A percentile compares a stretch with the other conserved stretches of the same genome.
These are phyloP conservation scores for Pangasius djambal DNA, from an alignment of 2,797 vertebrate species.

Conservation along the genomic window DNA sequence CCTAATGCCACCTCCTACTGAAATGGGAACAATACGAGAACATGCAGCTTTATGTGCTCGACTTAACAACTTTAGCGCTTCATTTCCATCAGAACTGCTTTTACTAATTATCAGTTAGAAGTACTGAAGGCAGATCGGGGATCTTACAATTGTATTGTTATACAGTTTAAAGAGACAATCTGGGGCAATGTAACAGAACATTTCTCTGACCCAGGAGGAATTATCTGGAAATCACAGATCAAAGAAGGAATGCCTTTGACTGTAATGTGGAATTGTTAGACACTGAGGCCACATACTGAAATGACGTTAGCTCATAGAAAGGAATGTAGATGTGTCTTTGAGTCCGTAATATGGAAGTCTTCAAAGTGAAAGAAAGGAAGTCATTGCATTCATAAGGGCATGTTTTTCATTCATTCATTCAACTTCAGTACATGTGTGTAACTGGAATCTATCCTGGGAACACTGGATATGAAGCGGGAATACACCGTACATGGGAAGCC, in stretches of 20 bases:
- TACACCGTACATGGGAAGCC: background rate
- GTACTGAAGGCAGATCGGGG: background rate
- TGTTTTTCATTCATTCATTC: too few relatives aligned
- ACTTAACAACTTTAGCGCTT: background rate
- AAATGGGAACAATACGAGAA: background rate
- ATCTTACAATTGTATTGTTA: background rate
- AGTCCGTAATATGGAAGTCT: background rate
- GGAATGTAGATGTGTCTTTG: background rate
- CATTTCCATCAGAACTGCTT: background rate
- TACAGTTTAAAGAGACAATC: slow-evolving; percentile 2
- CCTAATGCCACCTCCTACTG: background rate
- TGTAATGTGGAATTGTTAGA: slow-evolving; percentile 16
- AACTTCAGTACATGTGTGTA: background rate
- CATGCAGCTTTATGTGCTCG: background rate
- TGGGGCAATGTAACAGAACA: background rate
- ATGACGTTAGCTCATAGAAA: background rate
- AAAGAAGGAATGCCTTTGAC: slow-evolving; percentile 3
- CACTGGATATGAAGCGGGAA: background rate
- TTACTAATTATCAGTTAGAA: background rate
- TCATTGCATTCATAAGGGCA: background rate
- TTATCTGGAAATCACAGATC: background rate
- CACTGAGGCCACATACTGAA: background rate
- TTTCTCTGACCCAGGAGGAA: background rate
- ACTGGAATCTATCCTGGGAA: background rate
- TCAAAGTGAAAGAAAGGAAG: background rate